Evolutionary conservation across 2,113 vertebrate genomes (phyloP).

Genomic region (Saccopteryx leptura): DNA sequence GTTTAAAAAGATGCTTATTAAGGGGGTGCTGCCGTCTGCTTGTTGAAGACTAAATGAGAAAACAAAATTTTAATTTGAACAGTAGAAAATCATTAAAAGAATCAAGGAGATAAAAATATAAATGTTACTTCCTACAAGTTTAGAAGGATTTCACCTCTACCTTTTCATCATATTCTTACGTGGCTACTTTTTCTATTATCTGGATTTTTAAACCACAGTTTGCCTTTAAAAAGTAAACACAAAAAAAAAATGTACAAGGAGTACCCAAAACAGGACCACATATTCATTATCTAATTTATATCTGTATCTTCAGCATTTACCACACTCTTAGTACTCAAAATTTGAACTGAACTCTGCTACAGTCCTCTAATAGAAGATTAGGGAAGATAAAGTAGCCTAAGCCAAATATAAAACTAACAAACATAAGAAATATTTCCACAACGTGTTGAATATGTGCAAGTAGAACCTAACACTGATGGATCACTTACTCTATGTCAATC

Average conservation of each 20-base stretch:
- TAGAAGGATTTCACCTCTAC: neutral
- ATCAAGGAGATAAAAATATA: slow-evolving; percentile 48
- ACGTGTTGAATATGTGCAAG: neutral
- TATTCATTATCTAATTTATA: neutral
- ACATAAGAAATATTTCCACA: neutral
- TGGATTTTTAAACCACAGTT: slow-evolving; percentile 40
- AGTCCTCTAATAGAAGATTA: neutral
- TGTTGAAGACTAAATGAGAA: slow-evolving; percentile 93
- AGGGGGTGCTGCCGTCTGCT: slow-evolving; percentile 98
- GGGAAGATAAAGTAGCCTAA: neutral
- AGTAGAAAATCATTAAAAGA: slow-evolving; percentile 33
- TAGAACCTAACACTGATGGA: neutral
- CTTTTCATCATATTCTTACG: neutral
- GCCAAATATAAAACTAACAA: neutral
- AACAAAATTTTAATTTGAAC: slow-evolving; percentile 76
- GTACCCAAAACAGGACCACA: neutral
- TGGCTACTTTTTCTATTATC: neutral
- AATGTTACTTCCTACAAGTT: neutral
- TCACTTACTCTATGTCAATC: neutral
- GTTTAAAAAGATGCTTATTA: slow-evolving; percentile 99
- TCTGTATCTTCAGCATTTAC: neutral
- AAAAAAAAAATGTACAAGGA: neutral
- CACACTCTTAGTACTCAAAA: neutral
- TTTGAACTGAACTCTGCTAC: neutral
- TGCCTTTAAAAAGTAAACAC: neutral